Evolutionary conservation across 2,888 invertebrate genomes (phyloP).

Genomic region (Pegoplata infirma): DNA sequence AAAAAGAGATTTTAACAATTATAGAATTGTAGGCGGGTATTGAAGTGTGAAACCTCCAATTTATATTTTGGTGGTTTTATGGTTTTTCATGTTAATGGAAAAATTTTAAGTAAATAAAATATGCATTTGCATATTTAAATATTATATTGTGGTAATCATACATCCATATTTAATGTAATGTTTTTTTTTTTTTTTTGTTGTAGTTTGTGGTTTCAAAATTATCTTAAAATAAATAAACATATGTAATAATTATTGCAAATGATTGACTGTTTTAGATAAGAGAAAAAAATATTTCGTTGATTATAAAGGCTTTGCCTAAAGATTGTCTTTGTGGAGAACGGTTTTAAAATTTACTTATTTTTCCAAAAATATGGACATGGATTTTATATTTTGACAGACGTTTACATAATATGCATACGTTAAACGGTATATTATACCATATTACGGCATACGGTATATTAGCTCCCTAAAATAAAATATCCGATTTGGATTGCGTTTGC

Average conservation of each 20-base stretch:
- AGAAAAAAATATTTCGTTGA: background rate
- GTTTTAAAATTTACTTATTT: too few relatives aligned
- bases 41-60: slow-evolving; percentile 21
- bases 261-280: background rate
- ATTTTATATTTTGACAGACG: too few relatives aligned
- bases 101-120: slow-evolving; percentile 6
- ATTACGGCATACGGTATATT: too few relatives aligned
- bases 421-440: too few relatives aligned
- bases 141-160: slow-evolving; percentile 1
- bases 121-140: background rate
- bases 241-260: background rate
- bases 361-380: too few relatives aligned
- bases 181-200: background rate
- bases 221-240: background rate
- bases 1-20: background rate
- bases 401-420: too few relatives aligned
- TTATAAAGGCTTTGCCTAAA: too few relatives aligned
- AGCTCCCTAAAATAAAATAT: too few relatives aligned
- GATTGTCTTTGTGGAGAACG: too few relatives aligned
- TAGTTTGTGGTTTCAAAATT: background rate
- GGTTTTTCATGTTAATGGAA: slow-evolving; percentile 10
- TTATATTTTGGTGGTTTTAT: slow-evolving; percentile 7
- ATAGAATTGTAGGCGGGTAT: background rate
- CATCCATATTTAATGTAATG: background rate
- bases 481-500: too few relatives aligned